Base-by-base conservation (phyloP, 2,888 invertebrate genomes). In the Eilema caniola region DNA sequence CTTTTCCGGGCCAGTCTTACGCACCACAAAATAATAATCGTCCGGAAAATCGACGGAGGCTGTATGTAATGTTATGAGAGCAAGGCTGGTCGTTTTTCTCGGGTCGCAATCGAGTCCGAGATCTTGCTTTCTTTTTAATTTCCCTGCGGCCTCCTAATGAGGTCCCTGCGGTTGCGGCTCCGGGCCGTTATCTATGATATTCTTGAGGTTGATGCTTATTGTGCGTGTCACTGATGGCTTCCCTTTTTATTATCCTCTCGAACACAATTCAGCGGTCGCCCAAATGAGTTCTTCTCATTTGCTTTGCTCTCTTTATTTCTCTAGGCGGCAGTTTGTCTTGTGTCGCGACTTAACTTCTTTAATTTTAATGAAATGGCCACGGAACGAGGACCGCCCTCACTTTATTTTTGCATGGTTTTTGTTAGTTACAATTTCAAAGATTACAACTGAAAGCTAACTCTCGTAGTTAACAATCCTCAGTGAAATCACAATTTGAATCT, bases 131-230 rank as follows among this genome's bases (percentile, higher is more conserved):
- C 95, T 95, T 95, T 95, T 95, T 95, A 95, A 95, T 95, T 95
- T 95, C 95, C 95, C 95, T 92, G 93, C 93, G 95, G 95, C 88
- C 94, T 92, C 93, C 94, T 95, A 95, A 95, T 95, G 95, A 95
- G 94, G 91, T 94, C 95, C 93, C 94, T 86, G 88, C 88, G 92
- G 92, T 90, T 90, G 89, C 86, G 86, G 86, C 89, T 86, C 85
- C 86, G 88, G 89, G 93, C 92, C 90, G 93, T 95, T 95, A 94
- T 95, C 95, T 95, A 95, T 95, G 95, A 95, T 95, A 95, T 95
- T 95, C 94, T 95, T 94, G 95, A 94, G 95, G 95, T 95, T 95
- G 95, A 95, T 95, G 95, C 95, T 95, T 94, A 95, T 95, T 95
- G 95, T 95, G 95, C 95, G 95, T 95, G 95, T 95, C 95, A 95